Base-by-base conservation (phyloP, 1,140 invertebrate species). In the Armadillidium nasatum region DNA sequence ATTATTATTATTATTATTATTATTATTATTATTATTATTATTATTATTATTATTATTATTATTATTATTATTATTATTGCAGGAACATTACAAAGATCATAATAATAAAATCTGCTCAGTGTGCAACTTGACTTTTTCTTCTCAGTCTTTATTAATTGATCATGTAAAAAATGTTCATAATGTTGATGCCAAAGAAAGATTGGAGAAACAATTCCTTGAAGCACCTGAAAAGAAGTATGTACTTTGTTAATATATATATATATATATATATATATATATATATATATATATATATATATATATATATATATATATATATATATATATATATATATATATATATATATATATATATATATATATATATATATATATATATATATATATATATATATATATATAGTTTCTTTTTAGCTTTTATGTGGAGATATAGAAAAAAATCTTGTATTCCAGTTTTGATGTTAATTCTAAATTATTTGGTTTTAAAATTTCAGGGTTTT, bases 21-120 rank as follows among this genome's bases (percentile, higher is more conserved):
- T 33, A 33, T 33, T 33, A 33, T 33, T 33, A 33, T 33, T 33
- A 33, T 33, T 33, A 33, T 33, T 33, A 33, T 33, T 33, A 33
- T 33, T 33, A 33, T 33, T 33, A 33, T 33, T 33, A 33, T 33
- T 33, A 33, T 33, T 33, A 33, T 33, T 33, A 33, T 33, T 33
- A 33, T 33, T 33, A 33, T 33, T 33, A 33, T 33, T 33, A 33
- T 33, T 33, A 33, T 60, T 60, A 15, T 19, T 60, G 7, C 50
- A 60, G 50, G 50, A 60, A 60, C 50, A 60, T 19, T 60, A 19
- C 50, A 60, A 60, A 60, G 50, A 60, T 3, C 50, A 60, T 60
- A 15, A 13, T 19, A 60, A 13, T 3, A 60, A 60, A 60, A 60
- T 60, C 11, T 60, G 50, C 7, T 60, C 50, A 15, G 11, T 60